Percentiles rank a stretch among this genome's conserved stretches.
Evolutionary conservation across 2,888 invertebrate species (phyloP).

Genomic region (Dicycla oo): DNA sequence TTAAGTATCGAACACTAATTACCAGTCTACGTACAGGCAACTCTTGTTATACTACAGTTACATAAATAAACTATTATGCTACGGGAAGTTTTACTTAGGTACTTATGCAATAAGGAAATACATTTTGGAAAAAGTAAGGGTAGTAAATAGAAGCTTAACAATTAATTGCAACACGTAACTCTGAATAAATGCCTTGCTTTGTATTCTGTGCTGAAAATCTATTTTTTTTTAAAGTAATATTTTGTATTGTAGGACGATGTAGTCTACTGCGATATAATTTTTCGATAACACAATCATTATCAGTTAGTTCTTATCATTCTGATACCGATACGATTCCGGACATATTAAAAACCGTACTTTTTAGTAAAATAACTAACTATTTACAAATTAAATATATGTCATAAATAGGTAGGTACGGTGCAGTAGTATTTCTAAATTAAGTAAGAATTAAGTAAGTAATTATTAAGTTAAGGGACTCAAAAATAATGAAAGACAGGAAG

Average conservation of each 20-base stretch:
- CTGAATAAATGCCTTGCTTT: constrained; percentile 5
- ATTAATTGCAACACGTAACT: constrained; percentile 40
- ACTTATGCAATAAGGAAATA: background rate
- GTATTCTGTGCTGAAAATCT: background rate
- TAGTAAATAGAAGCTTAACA: constrained; percentile 22
- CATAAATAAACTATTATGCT: background rate
- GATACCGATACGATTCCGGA: background rate
- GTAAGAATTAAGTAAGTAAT: no score
- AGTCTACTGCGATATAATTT: background rate
- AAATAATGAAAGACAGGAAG: background rate
- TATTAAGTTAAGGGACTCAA: background rate
- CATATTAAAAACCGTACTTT: background rate
- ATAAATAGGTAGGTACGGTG: background rate
- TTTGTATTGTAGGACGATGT: background rate
- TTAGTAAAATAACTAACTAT: background rate
- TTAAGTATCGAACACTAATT: no score
- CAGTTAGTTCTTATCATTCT: background rate
- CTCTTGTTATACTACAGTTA: no score
- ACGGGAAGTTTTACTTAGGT: background rate
- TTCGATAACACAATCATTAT: constrained; percentile 15
- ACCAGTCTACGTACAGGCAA: no score
- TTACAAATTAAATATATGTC: background rate
- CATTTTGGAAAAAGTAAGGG: background rate
- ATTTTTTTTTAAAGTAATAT: background rate
- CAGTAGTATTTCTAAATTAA: background rate